Base-by-base conservation (phyloP, 1,140 invertebrate species). In the Orussus abietinus region DNA sequence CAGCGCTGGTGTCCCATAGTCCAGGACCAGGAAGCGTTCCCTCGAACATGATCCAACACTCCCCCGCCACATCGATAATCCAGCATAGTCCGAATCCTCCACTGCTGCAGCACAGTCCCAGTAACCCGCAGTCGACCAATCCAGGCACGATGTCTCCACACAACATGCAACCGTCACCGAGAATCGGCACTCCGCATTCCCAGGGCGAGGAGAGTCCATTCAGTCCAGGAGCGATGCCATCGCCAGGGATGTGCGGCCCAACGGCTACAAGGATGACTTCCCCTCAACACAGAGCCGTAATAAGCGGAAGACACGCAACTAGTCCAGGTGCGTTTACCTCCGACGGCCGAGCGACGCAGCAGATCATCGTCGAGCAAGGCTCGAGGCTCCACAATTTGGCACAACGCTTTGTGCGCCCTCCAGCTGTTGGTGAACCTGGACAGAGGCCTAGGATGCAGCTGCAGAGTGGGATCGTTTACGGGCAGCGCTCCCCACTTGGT, bases 181-280 rank as follows among this genome's bases (percentile, higher is more conserved):
- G 77, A 35, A 80, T 81, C 17, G 77, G 76, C 3, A 81, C 78
- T 29, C 80, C 79, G 0, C 78, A 79, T 43, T 82, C 80, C 3
- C 78, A 83, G 59, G 75, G 66, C 14, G 77, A 76, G 15, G 68
- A 75, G 11, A 74, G 68, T 56, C 76, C 75, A 0, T 79, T 78
- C 39, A 77, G 75, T 58, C 75, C 76, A 0, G 67, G 70, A 12
- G 53, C 66, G 3, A 71, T 67, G 62, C 62, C 65, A 1, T 69
- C 69, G 1, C 62, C 70, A 0, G 65, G 64, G 4, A 55, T 68
- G 17, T 66, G 64, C 37, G 61, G 55, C 1, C 74, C 76, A 0
- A 63, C 72, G 3, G 62, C 66, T 12, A 74, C 75, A 9, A 55
- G 77, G 26, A 78, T 80, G 74, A 73, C 78, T 5, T 80, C 78